Evolutionary conservation across 2,888 invertebrate genomes (phyloP), one percentile per base, ranked within the genome.

Genomic region (Diaperis boleti): DNA sequence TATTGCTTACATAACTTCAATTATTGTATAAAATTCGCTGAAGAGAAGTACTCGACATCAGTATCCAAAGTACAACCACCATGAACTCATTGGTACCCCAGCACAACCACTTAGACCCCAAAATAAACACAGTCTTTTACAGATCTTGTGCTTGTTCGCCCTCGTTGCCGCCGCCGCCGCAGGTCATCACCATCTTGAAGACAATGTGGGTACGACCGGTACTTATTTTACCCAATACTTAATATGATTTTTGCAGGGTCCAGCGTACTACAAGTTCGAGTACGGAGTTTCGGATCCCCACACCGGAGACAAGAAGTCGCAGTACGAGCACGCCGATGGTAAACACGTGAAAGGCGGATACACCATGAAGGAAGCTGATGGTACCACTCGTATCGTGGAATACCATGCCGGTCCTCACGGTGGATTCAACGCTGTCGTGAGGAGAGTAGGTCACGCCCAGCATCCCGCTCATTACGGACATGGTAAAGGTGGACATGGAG

Each of bases 201-300:
- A 63, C 22, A 54, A 60, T 29, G 65, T 66, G 37, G 60, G 62
- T 62, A 44, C 13, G 4, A 11, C 20, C 18, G 26, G 6, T 3
- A 26, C 13, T 20, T 15, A 3, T 50, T 3, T 3, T 8, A 18
- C 13, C 2, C n/a, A 7, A 7, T 56, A n/a, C 13, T 17, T 31
- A 47, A 44, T 39, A 18, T 44, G 20, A 33, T 41, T 42, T 18
- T 57, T 49, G 17, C 29, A 64, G 64, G 64, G 61, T 11, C 61
- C 64, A 13, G 64, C 61, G 5, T 50, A 50, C 41, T 64, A 64
- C 26, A 50, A 64, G n/a, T 64, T 60, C 18, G 44, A 72, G 3
- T 78, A 78, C 62, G 73, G 70, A 2, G 75, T 78, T 15, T 55
- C 67, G 10, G 76, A 77, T 61, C 71, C 71, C 7, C 73, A 76